Percentiles rank a stretch among this genome's conserved stretches.
Conservation (phyloP, 35 echinoderm and acorn worm genomes). For the Strongylocentrotus purpuratus region DNA sequence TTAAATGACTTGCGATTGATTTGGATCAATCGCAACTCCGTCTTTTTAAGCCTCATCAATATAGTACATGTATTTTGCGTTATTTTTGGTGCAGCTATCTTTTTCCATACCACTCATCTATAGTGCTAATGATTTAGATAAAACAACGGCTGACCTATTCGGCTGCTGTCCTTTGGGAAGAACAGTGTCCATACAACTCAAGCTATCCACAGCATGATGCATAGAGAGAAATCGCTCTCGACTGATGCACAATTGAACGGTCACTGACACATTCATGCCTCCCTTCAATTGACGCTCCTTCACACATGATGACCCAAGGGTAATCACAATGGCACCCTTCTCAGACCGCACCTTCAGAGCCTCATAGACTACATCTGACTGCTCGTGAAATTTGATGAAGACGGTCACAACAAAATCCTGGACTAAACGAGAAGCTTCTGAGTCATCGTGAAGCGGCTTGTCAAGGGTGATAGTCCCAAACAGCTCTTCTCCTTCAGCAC, state of each 20-base stretch:
- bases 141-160: not conserved
- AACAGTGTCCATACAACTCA: constrained; percentile 34
- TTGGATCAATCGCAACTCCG: too few species aligned
- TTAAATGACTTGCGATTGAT: too few species aligned
- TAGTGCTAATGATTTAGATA: too few species aligned
- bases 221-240: constrained; percentile 24
- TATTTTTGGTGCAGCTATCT: too few species aligned
- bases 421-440: constrained; percentile 63
- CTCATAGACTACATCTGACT: constrained; percentile 53
- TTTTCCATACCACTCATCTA: too few species aligned
- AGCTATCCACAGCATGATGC: constrained; percentile 47
- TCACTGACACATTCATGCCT: not conserved
- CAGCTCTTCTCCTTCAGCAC: constrained; percentile 55
- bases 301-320: not conserved
- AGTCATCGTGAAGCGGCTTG: constrained; percentile 62
- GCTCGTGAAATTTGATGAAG: constrained; percentile 55
- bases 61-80: too few species aligned
- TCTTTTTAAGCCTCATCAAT: too few species aligned
- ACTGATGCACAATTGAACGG: constrained; percentile 45
- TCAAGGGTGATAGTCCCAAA: constrained; percentile 59
- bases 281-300: not conserved
- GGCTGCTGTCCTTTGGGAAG: constrained; percentile 33
- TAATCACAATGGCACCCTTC: not conserved
- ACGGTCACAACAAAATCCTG: constrained; percentile 46
- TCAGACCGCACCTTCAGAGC: constrained; percentile 18